Evolutionary conservation across 2,888 invertebrate genomes (phyloP), one percentile per base, ranked within the genome.

Genomic region (Tinea semifulvella): DNA sequence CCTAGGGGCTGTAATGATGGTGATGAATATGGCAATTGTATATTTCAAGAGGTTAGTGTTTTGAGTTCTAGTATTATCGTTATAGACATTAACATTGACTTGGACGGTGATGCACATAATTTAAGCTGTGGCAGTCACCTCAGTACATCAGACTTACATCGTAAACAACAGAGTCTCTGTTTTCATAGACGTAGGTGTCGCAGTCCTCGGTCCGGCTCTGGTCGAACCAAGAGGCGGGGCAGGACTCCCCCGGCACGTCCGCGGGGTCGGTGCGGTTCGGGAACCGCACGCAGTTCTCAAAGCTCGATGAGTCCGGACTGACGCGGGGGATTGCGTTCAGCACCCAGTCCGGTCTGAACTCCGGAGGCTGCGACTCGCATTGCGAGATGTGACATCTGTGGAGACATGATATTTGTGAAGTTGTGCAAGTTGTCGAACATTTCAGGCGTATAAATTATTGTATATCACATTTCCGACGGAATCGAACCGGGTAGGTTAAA

Each of bases 131-230:
- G n/a, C n/a, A n/a, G n/a, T n/a, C n/a, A n/a, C n/a, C n/a, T n/a
- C n/a, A n/a, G n/a, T n/a, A n/a, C n/a, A n/a, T n/a, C n/a, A n/a
- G 6, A 64, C 76, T 70, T 47, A 79, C 79, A 50, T 77, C 77
- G 44, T 77, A 71, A 1, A 77, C 79, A 1, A 77, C 72, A 40
- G 65, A 72, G 26, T 68, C 55, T 2, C 58, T 60, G 44, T 79
- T 63, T 52, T 75, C 60, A 44, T 76, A 77, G 2, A 80, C 68
- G 18, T 65, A 68, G 0, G 48, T 51, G 2, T 66, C 53, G 46
- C 79, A 80, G 0, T 49, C 47, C 39, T 57, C 55, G 0, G 56
- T 63, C 1, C 46, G 50, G 2, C 55, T 47, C 3, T 45, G 49
- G 52, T 76, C 58, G 52, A 80, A 80, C 49, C 67, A 61, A 0